Evolutionary conservation across 2,113 vertebrate species (phyloP), one percentile per base, ranked within the genome.

Genomic region (Mobula birostris): DNA sequence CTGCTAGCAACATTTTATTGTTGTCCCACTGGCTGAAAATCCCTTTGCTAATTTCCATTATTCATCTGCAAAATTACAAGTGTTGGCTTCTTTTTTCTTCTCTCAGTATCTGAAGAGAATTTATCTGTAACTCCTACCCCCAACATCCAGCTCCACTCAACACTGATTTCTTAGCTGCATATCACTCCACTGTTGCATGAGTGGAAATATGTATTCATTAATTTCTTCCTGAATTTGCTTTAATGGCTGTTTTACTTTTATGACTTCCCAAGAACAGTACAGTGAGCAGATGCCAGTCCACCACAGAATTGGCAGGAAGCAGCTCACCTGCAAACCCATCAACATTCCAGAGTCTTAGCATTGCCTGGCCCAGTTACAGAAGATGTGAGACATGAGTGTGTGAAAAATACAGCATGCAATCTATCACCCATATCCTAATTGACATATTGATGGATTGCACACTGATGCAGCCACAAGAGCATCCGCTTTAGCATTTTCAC

Each of bases 371-470:
- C 29, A 90, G 61, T 32, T 90, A 36, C 58, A 66, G n/a, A 61
- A 66, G 29, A 5, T 66, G 32, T n/a, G 15, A 63, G 85, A 90
- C 63, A 2, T 90, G 61, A 90, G 61, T 15, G 14, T 36, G 29
- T 88, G 83, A 88, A 88, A n/a, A 63, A 88, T 63, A 63, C 27
- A 63, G 58, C 5, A 12, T n/a, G 85, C 61, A 90, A 90, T 90
- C 61, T 61, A 90, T 90, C 85, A 66, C 61, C 85, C 61, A 66
- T 90, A n/a, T 66, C 29, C 85, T 66, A 90, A 68, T 90, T 90
- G 61, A 90, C 85, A 90, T 21, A 32, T 5, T 90, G 61, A 90
- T 90, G 61, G 15, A 90, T 90, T 90, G 29, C 61, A 68, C 85
- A 90, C 14, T 66, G 61, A 90, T n/a, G 63, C 6, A 32, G 29